phyloP scores from a whole-genome alignment of 2,888 invertebrate genomes.

The Andrena chrysosceles region DNA sequence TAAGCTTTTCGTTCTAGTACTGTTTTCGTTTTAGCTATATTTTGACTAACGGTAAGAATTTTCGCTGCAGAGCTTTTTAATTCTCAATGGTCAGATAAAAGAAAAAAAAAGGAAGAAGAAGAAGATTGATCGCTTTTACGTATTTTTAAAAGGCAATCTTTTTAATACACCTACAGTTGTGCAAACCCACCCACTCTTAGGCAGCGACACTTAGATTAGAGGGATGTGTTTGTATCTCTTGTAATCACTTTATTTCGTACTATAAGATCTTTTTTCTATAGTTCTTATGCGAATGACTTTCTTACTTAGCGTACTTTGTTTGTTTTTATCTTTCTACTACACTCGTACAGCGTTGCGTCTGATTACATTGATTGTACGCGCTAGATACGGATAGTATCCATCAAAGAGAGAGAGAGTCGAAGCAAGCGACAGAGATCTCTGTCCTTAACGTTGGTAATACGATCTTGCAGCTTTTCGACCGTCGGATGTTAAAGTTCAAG shows the following conservation, averaged over 20 bases:
- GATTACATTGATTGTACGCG: slow-evolving; percentile 49
- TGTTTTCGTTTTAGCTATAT: slow-evolving; percentile 54
- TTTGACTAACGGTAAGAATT: slow-evolving; percentile 62
- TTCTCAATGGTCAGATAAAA: slow-evolving; percentile 63
- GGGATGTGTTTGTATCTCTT: slow-evolving; percentile 83
- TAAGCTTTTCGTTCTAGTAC: slow-evolving; percentile 62
- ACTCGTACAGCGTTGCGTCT: slow-evolving; percentile 70
- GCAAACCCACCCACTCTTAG: slow-evolving; percentile 77
- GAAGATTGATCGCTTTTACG: slow-evolving; percentile 64
- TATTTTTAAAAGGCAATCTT: slow-evolving; percentile 68
- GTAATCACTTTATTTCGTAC: slow-evolving; percentile 81
- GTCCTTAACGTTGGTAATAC: slow-evolving; percentile 33
- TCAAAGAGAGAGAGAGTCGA: slow-evolving; percentile 13
- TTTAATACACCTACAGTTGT: slow-evolving; percentile 67
- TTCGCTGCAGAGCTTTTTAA: slow-evolving; percentile 67
- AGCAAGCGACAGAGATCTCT: slow-evolving; percentile 41
- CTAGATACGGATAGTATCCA: slow-evolving; percentile 51
- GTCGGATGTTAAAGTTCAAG: slow-evolving; percentile 38
- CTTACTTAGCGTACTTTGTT: slow-evolving; percentile 81
- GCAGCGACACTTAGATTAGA: slow-evolving; percentile 81
- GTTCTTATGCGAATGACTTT: slow-evolving; percentile 79
- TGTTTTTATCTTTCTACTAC: slow-evolving; percentile 82
- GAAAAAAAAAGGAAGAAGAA: slow-evolving; percentile 14
- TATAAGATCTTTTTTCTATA: slow-evolving; percentile 81
- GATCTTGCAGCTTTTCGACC: slow-evolving; percentile 44